These are phyloP conservation scores for Emydocephalus ijimae DNA, from an alignment of 2,113 vertebrate species.

Conservation along the genomic window DNA sequence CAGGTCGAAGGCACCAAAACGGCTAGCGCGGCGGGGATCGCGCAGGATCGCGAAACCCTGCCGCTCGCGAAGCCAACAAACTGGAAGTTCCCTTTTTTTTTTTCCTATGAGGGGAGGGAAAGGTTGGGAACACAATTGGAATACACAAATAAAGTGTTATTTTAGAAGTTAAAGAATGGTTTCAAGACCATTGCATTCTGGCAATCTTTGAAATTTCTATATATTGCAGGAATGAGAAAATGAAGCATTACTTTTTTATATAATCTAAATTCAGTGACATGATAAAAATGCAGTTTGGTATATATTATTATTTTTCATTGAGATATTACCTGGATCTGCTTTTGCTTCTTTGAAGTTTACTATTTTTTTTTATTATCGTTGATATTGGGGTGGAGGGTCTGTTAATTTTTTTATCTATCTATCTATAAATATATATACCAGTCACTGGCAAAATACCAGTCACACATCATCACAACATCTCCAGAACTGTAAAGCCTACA, in stretches of 20 bases:
- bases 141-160: background rate
- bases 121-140: background rate
- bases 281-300: background rate
- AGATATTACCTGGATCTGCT: background rate
- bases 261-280: background rate
- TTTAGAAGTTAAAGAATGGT: background rate
- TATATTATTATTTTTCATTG: background rate
- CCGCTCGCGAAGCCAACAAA: too few species aligned
- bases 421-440: too few species aligned
- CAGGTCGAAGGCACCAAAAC: too few species aligned
- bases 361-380: background rate
- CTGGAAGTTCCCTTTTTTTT: too few species aligned
- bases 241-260: background rate
- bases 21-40: too few species aligned
- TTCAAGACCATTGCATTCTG: background rate
- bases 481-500: too few species aligned
- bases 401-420: background rate
- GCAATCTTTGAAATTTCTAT: background rate
- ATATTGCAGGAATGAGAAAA: background rate
- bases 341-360: background rate
- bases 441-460: too few species aligned
- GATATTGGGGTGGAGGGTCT: background rate
- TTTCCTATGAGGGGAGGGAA: background rate
- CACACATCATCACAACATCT: too few species aligned
- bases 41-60: too few species aligned